Percentiles rank a stretch among this genome's conserved stretches.
Evolutionary conservation across 2,888 invertebrate genomes (phyloP).

Genomic region (Phania funesta): DNA sequence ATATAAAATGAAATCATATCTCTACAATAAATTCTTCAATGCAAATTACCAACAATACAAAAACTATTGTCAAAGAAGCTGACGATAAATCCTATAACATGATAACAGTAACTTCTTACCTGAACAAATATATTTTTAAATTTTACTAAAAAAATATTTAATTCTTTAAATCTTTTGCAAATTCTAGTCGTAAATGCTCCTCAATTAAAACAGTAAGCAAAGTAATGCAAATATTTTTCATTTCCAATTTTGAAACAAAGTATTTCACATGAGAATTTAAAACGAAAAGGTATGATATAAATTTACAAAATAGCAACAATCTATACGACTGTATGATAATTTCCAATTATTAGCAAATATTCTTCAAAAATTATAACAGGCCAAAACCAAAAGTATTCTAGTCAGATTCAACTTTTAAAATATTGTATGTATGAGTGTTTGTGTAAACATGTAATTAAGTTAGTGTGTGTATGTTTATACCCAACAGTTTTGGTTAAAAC

Average conservation of each 20-base stretch:
- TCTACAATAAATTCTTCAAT: too few species aligned
- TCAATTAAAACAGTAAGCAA: neutral
- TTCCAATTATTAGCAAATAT: slow-evolving; percentile 3
- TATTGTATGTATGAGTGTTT: neutral
- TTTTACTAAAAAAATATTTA: too few species aligned
- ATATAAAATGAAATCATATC: too few species aligned
- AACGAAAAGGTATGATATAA: neutral
- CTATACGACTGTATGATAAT: neutral
- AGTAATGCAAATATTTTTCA: neutral
- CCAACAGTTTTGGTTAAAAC: neutral
- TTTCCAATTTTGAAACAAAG: neutral
- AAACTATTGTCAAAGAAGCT: too few species aligned
- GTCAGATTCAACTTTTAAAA: neutral
- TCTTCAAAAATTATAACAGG: neutral
- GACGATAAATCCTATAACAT: too few species aligned
- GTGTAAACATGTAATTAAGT: too few species aligned
- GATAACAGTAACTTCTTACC: too few species aligned
- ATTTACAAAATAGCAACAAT: neutral
- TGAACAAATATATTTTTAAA: too few species aligned
- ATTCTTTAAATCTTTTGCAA: neutral
- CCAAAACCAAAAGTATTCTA: neutral
- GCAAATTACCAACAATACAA: too few species aligned
- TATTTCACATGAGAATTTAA: neutral
- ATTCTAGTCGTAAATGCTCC: neutral
- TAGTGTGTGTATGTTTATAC: neutral